Evolutionary conservation across 2,797 vertebrate genomes (phyloP).

Genomic region (Cygnus olor): DNA sequence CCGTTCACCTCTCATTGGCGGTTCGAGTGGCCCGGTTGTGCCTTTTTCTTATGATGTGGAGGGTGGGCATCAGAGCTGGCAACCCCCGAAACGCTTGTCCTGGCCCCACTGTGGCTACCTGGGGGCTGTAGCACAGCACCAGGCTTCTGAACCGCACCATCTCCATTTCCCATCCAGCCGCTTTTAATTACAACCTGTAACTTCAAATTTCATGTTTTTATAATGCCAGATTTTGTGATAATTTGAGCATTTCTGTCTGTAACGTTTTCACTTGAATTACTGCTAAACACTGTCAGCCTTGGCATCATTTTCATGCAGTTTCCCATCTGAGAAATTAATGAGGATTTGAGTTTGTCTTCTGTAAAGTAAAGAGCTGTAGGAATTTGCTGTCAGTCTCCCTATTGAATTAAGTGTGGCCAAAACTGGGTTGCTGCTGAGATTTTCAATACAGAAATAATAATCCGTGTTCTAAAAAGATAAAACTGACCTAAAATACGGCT

Average conservation of each 20-base stretch:
- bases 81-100: neutral
- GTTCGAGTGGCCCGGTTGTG: neutral
- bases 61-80: too few relatives aligned
- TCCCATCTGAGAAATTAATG: constrained; percentile 56
- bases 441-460: constrained; percentile 49
- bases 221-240: constrained; percentile 34
- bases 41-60: neutral
- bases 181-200: neutral
- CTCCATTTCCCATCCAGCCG: neutral
- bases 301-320: constrained; percentile 42
- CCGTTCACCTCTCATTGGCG: neutral
- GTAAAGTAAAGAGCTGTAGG: constrained; percentile 34
- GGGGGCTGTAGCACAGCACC: rapidly evolving
- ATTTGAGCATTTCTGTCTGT: constrained; percentile 49
- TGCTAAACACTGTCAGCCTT: constrained; percentile 55
- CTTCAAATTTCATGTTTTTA: neutral
- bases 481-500: constrained; percentile 42
- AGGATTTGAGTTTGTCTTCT: constrained; percentile 51
- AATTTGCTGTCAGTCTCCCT: constrained; percentile 39
- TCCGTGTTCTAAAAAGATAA: constrained; percentile 31
- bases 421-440: constrained; percentile 46
- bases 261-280: constrained; percentile 38
- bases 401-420: neutral
- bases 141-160: rapidly evolving
- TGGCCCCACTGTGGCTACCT: rapidly evolving